Percentiles rank a stretch among this genome's conserved stretches.
These are phyloP conservation scores for Manis pentadactyla DNA, from an alignment of 2,797 vertebrate genomes.

Conservation along the genomic window DNA sequence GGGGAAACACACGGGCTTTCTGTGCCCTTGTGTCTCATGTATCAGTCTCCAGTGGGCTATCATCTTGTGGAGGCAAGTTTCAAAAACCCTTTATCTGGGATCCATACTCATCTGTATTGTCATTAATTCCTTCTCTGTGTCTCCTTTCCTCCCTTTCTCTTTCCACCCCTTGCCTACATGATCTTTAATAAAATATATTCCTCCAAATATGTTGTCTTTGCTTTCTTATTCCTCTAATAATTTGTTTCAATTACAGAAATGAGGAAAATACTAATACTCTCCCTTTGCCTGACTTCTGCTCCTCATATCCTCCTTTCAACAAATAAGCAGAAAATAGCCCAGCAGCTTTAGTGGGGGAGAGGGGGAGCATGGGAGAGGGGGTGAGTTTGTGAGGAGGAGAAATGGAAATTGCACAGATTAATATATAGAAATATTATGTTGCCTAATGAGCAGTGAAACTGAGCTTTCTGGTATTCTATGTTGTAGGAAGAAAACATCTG, in stretches of 20 bases:
- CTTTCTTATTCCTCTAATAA: not conserved
- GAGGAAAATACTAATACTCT: not conserved
- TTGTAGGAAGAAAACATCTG: not conserved
- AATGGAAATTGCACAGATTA: not conserved
- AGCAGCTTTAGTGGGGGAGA: not conserved
- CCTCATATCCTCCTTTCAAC: not conserved
- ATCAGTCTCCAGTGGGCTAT: not conserved
- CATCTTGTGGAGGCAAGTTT: not conserved
- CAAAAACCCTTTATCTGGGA: not conserved
- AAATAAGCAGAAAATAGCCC: not conserved
- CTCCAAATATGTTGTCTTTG: not conserved
- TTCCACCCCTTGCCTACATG: not conserved
- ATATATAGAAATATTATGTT: not conserved
- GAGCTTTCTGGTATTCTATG: not conserved
- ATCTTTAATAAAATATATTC: not conserved
- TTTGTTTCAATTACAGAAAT: slow-evolving; percentile 10
- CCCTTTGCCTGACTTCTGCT: not conserved
- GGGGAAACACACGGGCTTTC: not conserved
- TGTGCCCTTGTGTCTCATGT: not conserved
- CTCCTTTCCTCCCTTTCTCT: not conserved
- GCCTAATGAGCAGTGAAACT: not conserved
- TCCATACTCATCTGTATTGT: not conserved
- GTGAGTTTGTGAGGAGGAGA: not conserved
- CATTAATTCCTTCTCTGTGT: not conserved
- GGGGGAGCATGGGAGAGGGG: accelerated